A percentile compares a stretch with the other conserved stretches of the same genome.
Conservation (phyloP, 2,113 vertebrate species). For the Pogonocichla stellata region DNA sequence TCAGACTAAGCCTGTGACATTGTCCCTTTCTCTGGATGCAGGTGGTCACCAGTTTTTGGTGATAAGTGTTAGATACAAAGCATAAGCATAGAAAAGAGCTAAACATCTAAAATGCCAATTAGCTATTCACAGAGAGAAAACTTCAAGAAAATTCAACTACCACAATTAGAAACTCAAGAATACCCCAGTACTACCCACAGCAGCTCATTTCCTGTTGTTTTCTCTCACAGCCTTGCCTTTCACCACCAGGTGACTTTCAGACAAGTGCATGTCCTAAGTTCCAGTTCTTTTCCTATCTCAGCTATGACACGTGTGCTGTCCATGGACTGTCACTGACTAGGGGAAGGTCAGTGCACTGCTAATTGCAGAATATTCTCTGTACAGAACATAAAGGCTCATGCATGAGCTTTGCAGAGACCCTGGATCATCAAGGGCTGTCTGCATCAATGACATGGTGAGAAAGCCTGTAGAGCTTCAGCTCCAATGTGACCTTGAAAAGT, state of each 20-base stretch:
- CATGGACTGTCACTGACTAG: background rate
- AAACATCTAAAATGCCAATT: background rate
- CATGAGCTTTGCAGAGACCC: background rate
- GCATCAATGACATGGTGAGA: background rate
- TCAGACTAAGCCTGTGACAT: background rate
- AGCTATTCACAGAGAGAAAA: background rate
- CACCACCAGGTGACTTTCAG: background rate
- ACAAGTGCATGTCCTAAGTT: fast-evolving
- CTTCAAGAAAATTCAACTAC: background rate
- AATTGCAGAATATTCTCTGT: background rate
- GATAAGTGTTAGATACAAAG: background rate
- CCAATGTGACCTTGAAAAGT: background rate
- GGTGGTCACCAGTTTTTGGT: background rate
- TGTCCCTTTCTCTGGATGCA: background rate
- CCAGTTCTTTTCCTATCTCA: background rate
- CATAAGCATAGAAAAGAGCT: background rate
- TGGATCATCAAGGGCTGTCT: background rate
- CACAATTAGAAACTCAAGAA: background rate
- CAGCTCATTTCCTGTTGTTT: background rate
- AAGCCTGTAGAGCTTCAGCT: background rate
- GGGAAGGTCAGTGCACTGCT: background rate
- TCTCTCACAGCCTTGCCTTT: background rate
- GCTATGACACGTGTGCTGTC: fast-evolving
- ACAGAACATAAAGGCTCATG: background rate
- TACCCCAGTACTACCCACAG: background rate